Evolutionary conservation across 2,888 invertebrate genomes (phyloP).

Genomic region (Leptinotarsa peninsularis): DNA sequence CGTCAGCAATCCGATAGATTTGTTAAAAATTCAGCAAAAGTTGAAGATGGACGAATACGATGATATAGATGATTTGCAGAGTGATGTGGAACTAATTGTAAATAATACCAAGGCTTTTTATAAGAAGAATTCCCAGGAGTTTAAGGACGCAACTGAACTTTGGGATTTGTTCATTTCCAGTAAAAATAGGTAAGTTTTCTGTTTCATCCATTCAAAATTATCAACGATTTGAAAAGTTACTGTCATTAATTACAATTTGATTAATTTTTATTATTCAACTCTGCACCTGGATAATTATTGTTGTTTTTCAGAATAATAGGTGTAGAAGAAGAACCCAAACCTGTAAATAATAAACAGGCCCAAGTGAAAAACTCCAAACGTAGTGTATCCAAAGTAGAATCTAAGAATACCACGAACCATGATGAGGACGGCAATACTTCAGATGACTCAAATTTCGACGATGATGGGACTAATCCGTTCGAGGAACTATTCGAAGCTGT

Average conservation of each 20-base stretch:
- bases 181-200: conserved; percentile 65
- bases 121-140: conserved; percentile 86
- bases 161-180: conserved; percentile 84
- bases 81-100: conserved; percentile 91
- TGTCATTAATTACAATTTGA: too few species aligned
- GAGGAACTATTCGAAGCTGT: conserved; percentile 92
- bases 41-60: conserved; percentile 97
- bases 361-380: conserved; percentile 31
- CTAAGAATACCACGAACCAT: conserved; percentile 36
- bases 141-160: conserved; percentile 89
- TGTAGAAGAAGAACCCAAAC: conserved; percentile 63
- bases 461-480: conserved; percentile 69
- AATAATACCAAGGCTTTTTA: conserved; percentile 97
- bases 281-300: too few species aligned
- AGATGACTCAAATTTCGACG: conserved; percentile 63
- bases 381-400: conserved; percentile 28
- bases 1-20: conserved; percentile 94
- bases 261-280: too few species aligned
- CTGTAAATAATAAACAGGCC: conserved; percentile 36
- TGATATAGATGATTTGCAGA: conserved; percentile 90
- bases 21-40: conserved; percentile 95
- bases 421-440: conserved; percentile 29
- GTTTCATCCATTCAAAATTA: background rate
- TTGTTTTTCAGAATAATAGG: conserved; percentile 56
- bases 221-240: too few species aligned